Conservation (phyloP, 2,113 vertebrate genomes). For the Mesoclemmys tuberculata region DNA sequence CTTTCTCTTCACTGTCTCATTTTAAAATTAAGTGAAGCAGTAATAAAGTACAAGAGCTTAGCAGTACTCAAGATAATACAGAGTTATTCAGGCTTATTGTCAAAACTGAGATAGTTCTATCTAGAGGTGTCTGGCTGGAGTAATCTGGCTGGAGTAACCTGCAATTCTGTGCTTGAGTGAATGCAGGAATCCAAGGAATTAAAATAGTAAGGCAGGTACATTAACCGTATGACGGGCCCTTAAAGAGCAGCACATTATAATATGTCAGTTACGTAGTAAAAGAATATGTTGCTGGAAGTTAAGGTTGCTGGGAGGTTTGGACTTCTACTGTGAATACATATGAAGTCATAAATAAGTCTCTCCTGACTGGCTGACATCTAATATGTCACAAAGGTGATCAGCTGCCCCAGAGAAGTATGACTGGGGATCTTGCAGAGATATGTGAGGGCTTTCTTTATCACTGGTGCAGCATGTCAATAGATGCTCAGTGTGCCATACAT, state of each 20-base stretch:
- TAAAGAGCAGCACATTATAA: neutral
- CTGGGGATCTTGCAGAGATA: neutral
- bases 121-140: neutral
- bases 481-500: neutral
- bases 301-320: neutral
- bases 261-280: neutral
- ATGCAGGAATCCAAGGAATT: neutral
- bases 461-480: neutral
- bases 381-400: neutral
- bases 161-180: neutral
- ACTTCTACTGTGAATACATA: neutral
- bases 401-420: neutral
- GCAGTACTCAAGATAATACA: neutral
- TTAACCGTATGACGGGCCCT: neutral
- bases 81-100: neutral
- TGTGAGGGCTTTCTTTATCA: neutral
- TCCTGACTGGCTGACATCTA: neutral
- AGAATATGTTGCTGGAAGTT: neutral
- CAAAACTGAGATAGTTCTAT: neutral
- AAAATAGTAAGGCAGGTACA: neutral
- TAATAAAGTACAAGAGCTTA: neutral
- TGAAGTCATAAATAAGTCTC: conserved; percentile 7
- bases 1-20: neutral
- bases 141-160: neutral
- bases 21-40: neutral